Base-by-base conservation (phyloP, 2,888 invertebrate species). In the Nomada hirtipes region DNA sequence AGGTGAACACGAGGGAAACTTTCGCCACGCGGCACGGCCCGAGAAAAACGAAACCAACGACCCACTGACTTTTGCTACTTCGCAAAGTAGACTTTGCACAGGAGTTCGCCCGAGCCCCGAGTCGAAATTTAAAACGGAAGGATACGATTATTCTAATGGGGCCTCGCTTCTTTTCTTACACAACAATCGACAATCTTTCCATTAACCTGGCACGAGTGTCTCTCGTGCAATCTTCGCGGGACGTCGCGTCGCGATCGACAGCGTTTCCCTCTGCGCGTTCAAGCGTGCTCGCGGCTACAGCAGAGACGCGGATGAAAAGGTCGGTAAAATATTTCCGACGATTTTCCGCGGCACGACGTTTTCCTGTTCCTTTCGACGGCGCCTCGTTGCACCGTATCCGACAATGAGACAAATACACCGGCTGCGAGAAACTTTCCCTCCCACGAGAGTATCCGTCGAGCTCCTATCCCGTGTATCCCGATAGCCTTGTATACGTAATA, bases 51-150 rank as follows among this genome's bases (percentile, higher is more conserved):
- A 67, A 57, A 23, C 73, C 11, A n/a, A 23, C 7, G 64, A 76
- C 64, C 26, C 36, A 52, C 61, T 52, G 82, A 76, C 82, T 82
- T 82, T 63, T 60, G 70, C 70, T 67, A 82, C 76, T 82, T 71
- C 15, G 44, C 61, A 81, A 82, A 82, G 82, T 82, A 75, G 70
- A 81, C 71, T 82, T 75, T 71, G n/a, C 70, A 20, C 52, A 61
- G 36, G 44, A 82, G 67, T 82, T 82, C 29, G 52, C 15, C 18
- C 55, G 50, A 42, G n/a, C 50, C n/a, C n/a, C 26, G 26, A 10
- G 26, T 18, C 44, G 67, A 82, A 82, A 82, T 82, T 82, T 71
- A 42, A 67, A 55, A 11, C 50, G 59, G 68, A 63, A 52, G 63
- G 44, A 50, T 63, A 26, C 65, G 67, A 82, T 82, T 82, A 82